A percentile compares a stretch with the other conserved stretches of the same genome.
These are phyloP conservation scores for Deilephila porcellus DNA, from an alignment of 2,888 invertebrate species.

Conservation along the genomic window DNA sequence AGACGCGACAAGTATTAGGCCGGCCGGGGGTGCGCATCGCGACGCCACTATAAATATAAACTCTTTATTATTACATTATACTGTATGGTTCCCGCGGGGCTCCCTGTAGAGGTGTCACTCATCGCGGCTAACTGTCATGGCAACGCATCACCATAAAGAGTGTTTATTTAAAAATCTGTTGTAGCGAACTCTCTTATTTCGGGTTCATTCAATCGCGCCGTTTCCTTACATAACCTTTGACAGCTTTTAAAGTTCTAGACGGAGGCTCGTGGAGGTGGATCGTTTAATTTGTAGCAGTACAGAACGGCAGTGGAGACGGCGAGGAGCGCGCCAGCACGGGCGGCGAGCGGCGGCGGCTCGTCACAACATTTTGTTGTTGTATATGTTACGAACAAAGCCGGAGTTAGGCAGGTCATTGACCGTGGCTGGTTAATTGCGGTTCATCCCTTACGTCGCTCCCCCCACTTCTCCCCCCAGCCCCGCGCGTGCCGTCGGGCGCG, in stretches of 20 bases:
- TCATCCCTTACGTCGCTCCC: slow-evolving; percentile 37
- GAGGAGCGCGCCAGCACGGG: not conserved
- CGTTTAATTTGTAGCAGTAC: not conserved
- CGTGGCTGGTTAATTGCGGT: slow-evolving; percentile 75
- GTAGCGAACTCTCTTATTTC: not conserved
- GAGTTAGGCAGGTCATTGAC: slow-evolving; percentile 68
- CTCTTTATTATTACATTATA: slow-evolving; percentile 2
- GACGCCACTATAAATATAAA: not conserved
- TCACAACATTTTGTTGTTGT: slow-evolving; percentile 33
- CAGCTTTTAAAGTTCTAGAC: not conserved
- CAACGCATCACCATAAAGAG: not conserved
- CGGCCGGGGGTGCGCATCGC: not conserved
- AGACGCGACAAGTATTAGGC: slow-evolving; percentile 4
- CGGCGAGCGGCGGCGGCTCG: slow-evolving; percentile 15
- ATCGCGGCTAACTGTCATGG: not conserved
- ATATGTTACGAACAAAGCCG: slow-evolving; percentile 47
- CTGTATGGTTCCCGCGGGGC: not conserved
- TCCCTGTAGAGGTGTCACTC: not conserved
- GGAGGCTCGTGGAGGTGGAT: not conserved
- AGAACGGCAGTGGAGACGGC: not conserved
- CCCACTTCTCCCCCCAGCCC: slow-evolving; percentile 30
- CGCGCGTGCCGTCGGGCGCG: slow-evolving; percentile 32
- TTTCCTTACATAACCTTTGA: not conserved
- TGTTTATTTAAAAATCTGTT: not conserved
- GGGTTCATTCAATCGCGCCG: not conserved